Conservation (phyloP, 2,797 vertebrate genomes). For the Ataeniobius toweri region DNA sequence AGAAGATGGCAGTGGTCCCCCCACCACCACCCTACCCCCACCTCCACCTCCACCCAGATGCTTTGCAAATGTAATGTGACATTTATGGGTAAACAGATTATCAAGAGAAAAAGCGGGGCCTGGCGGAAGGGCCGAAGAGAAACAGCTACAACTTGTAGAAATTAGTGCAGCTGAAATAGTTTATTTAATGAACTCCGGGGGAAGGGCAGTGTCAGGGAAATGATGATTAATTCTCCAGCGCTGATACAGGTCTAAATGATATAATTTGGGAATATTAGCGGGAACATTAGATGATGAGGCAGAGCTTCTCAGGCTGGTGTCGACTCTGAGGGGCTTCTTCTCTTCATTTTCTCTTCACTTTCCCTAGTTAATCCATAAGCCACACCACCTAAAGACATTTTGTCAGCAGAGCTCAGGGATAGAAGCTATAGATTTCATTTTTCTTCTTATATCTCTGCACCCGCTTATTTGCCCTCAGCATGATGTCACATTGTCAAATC, state of each 20-base stretch:
- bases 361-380: slow-evolving; percentile 77
- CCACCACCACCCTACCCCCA: background rate
- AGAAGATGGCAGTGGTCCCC: slow-evolving; percentile 68
- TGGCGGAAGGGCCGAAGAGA: slow-evolving; percentile 31
- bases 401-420: slow-evolving; percentile 68
- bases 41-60: slow-evolving; percentile 68
- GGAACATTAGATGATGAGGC: slow-evolving; percentile 62
- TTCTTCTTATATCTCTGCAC: slow-evolving; percentile 40
- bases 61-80: slow-evolving; percentile 78
- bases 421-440: slow-evolving; percentile 43
- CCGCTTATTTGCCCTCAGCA: slow-evolving; percentile 61
- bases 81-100: slow-evolving; percentile 83
- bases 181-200: slow-evolving; percentile 67
- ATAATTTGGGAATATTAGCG: slow-evolving; percentile 67
- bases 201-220: slow-evolving; percentile 54
- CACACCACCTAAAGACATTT: slow-evolving; percentile 75
- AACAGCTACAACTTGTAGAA: slow-evolving; percentile 47
- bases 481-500: slow-evolving; percentile 71
- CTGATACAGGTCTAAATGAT: slow-evolving; percentile 61
- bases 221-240: slow-evolving; percentile 58
- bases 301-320: slow-evolving; percentile 34
- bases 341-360: slow-evolving; percentile 54
- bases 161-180: slow-evolving; percentile 37
- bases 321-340: slow-evolving; percentile 35
- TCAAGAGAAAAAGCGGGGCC: slow-evolving; percentile 55